Conservation (phyloP, 1,140 invertebrate species). For the Berghia stephanieae region DNA sequence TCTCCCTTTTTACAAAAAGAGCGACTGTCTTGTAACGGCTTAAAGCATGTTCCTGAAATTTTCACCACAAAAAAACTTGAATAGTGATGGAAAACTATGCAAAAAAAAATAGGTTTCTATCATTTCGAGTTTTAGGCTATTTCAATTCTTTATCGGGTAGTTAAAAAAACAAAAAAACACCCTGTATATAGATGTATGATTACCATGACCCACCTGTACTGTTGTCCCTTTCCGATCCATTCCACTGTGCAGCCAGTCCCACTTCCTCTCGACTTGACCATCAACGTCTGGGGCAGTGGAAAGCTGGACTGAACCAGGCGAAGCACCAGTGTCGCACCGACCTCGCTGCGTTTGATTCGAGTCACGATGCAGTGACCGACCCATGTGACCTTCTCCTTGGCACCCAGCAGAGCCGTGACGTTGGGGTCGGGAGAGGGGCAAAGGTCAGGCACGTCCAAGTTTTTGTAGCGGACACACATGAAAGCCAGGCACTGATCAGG, state of each 20-base stretch:
- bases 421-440: too few species aligned
- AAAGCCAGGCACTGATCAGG: conserved; percentile 46
- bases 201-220: conserved; percentile 44
- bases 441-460: conserved; percentile 40
- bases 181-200: not conserved
- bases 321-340: conserved; percentile 37
- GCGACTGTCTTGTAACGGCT: too few species aligned
- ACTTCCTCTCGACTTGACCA: conserved; percentile 19
- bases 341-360: conserved; percentile 26
- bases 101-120: not conserved
- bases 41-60: too few species aligned
- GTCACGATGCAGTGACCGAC: conserved; percentile 54
- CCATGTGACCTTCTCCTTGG: conserved; percentile 48
- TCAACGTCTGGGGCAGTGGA: conserved; percentile 45
- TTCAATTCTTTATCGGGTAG: not conserved
- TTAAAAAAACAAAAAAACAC: not conserved
- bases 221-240: conserved; percentile 48
- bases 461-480: conserved; percentile 55
- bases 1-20: too few species aligned
- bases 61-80: too few species aligned
- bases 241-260: conserved; percentile 50
- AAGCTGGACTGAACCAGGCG: conserved; percentile 46
- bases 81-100: too few species aligned
- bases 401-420: too few species aligned
- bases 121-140: too few species aligned